phyloP scores from a whole-genome alignment of 2,888 invertebrate species.

The Ferrisia virgata region DNA sequence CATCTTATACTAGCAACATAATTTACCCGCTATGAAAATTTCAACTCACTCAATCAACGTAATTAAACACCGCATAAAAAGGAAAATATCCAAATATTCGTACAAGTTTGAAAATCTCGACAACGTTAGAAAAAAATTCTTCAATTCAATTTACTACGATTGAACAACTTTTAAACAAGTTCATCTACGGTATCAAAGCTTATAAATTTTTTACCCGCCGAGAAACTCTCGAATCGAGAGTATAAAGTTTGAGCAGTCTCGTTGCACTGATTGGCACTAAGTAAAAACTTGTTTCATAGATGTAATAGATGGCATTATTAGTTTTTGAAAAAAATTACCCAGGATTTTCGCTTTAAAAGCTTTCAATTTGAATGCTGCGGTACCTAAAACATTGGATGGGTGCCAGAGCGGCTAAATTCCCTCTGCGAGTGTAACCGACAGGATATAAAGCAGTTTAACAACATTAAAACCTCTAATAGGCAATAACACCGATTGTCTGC shows the following conservation, averaged over 20 bases:
- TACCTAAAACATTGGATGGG: background rate
- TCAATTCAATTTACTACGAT: background rate
- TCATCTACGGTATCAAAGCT: background rate
- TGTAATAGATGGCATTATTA: slow-evolving; percentile 1
- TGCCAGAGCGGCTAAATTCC: background rate
- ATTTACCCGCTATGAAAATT: no score
- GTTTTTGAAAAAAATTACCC: background rate
- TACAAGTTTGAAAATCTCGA: no score
- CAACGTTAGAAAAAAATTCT: background rate
- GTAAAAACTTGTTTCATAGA: slow-evolving; percentile 13
- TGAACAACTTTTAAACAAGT: background rate
- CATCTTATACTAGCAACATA: no score
- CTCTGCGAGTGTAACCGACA: slow-evolving; percentile 22
- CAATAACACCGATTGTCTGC: background rate
- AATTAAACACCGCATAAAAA: no score
- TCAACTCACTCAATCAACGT: no score
- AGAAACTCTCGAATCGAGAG: background rate
- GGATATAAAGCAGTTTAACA: slow-evolving; percentile 25
- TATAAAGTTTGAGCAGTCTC: background rate
- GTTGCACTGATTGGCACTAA: slow-evolving; percentile 18
- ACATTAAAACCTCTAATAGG: slow-evolving; percentile 8
- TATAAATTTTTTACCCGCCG: background rate
- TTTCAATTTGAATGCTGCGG: slow-evolving; percentile 23
- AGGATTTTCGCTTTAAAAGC: slow-evolving; percentile 27
- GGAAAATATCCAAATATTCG: no score